Evolutionary conservation across 2,888 invertebrate species (phyloP), one percentile per base, ranked within the genome.

Genomic region (Ischnus inquisitorius): DNA sequence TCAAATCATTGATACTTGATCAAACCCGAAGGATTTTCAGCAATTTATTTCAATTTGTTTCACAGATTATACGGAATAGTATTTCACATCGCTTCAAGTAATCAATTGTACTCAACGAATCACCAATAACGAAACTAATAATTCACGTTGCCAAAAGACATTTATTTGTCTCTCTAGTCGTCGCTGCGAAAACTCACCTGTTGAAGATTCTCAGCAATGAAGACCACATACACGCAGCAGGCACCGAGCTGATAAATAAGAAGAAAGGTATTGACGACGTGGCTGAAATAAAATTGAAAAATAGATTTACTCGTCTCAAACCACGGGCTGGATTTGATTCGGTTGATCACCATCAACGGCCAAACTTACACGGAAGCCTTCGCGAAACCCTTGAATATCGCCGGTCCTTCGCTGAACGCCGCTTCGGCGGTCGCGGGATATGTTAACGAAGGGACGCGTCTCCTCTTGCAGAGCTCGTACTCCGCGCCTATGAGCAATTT

Each of bases 141-240:
- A 34, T 34, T 34, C 6, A 2, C n/a, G n/a, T 10, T 22, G 0
- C 4, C 25, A 22, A 57, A 51, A 25, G 22, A 19, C 4, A 1
- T 10, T 25, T 3, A 12, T 57, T 22, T 14, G 14, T 22, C 2
- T 22, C 3, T n/a, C 12, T 2, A 12, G 1, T 8, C n/a, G 12
- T 46, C 46, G 12, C 25, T n/a, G 14, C 5, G 5, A 57, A 25
- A 22, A 60, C 57, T 90, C 57, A 97, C 96, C 87, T 94, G 94
- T 91, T 97, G 95, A n/a, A 98, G 95, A 93, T 98, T 98, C 83
- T 96, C 96, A 0, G 98, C 96, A 68, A 99, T 97, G 93, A 99
- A 99, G 0, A 99, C 97, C 25, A 98, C 97, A 94, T 99, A 99
- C 1, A 99, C 98, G 93, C 98, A 98, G 93, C 99, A 99, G 68